Conservation (phyloP, 2,888 invertebrate species). For the Criorhina ranunculi region DNA sequence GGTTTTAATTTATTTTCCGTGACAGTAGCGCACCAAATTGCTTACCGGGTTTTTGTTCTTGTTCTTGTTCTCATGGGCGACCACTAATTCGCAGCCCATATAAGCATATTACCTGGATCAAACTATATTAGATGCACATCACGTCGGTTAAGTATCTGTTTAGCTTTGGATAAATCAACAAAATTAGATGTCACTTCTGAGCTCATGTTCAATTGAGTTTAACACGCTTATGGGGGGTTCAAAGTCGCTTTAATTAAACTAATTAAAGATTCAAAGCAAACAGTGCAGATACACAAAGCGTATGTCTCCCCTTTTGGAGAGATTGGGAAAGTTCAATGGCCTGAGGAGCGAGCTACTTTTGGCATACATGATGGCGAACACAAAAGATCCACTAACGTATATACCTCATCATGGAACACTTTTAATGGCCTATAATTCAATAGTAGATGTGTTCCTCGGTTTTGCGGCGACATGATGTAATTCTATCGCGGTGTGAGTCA, state of each 20-base stretch:
- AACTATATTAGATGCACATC: not conserved
- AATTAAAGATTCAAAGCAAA: constrained; percentile 20
- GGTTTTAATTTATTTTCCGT: constrained; percentile 49
- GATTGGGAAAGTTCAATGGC: constrained; percentile 9
- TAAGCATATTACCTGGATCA: constrained; percentile 14
- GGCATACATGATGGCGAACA: not conserved
- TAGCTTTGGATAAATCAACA: not conserved
- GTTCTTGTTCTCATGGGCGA: constrained; percentile 21
- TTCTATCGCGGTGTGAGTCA: constrained; percentile 2
- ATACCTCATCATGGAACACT: not conserved
- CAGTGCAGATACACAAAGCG: not conserved
- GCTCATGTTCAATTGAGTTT: constrained; percentile 13
- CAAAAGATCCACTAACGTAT: constrained; percentile 5
- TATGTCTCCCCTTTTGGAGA: not conserved
- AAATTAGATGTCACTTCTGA: constrained; percentile 15
- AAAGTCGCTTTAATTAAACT: constrained; percentile 18
- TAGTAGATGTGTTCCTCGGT: constrained; percentile 10
- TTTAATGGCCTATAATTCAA: not conserved
- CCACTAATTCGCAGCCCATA: constrained; percentile 1
- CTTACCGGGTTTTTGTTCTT: constrained; percentile 1
- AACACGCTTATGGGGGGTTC: constrained; percentile 15
- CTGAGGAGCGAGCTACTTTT: not conserved
- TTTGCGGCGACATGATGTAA: constrained; percentile 8
- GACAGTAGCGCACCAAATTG: constrained; percentile 13
- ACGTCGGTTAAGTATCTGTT: constrained; percentile 3